phyloP scores from a whole-genome alignment of 1,140 invertebrate species.

The Drosophila repletoides region DNA sequence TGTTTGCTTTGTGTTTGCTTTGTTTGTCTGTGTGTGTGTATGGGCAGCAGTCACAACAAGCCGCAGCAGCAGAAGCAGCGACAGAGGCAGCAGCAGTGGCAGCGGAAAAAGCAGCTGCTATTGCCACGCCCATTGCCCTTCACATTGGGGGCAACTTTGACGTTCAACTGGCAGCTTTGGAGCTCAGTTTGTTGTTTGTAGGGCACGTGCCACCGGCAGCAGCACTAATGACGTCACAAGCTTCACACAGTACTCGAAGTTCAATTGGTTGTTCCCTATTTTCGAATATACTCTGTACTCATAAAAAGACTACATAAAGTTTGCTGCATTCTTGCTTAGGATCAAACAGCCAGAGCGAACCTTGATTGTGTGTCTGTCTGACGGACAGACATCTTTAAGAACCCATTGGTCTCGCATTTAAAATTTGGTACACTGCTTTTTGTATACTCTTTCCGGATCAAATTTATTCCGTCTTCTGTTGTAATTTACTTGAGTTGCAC shows the following conservation, averaged over 20 bases:
- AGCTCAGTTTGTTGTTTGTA: neutral
- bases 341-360: no score
- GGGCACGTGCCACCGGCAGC: constrained; percentile 13
- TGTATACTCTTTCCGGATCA: no score
- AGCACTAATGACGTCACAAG: constrained; percentile 12
- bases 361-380: no score
- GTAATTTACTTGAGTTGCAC: no score
- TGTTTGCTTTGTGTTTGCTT: neutral
- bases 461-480: no score
- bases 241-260: neutral
- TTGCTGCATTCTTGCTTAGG: no score
- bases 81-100: neutral
- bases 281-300: no score
- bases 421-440: no score
- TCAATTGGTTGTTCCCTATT: no score
- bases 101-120: neutral
- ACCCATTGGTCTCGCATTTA: no score
- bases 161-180: constrained; percentile 28
- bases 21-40: constrained; percentile 9
- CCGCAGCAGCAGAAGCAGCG: neutral
- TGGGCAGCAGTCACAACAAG: constrained; percentile 14
- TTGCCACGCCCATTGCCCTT: constrained; percentile 32
- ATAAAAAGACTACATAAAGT: no score
- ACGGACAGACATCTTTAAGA: no score
- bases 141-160: constrained; percentile 23